Evolutionary conservation across 2,888 invertebrate genomes (phyloP), one percentile per base, ranked within the genome.

Genomic region (Sympetrum striolatum): DNA sequence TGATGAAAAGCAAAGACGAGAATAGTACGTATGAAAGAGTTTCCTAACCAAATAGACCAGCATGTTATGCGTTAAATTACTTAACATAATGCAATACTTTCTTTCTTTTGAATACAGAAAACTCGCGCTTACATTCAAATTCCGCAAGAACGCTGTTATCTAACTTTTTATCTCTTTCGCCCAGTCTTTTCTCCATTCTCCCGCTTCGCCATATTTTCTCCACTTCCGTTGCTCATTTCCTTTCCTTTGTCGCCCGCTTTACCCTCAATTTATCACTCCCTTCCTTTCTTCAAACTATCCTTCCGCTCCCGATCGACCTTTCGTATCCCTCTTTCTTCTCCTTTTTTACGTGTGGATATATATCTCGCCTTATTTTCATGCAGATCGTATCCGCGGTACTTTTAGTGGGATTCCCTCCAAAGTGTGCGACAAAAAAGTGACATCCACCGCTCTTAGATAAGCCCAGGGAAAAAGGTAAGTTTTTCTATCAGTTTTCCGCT

Each of bases 351-450:
- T 86, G 22, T 3, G 53, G 53, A 53, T 18, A 53, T 53, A 53
- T 86, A 86, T 86, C 64, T 86, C 64, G 37, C 86, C 86, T 86
- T 86, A 86, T 86, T 86, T 60, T 60, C 86, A 86, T 86, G 60
- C 60, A 86, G 86, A 86, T 86, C 86, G 86, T 86, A 58, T 86
- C 86, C 86, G 60, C n/a, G 60, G 86, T 86, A 60, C 86, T 86
- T 86, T 86, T 86, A 86, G 60, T 37, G 86, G 86, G 25, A 60
- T n/a, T n/a, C 86, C 39, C 31, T n/a, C 86, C 58, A 64, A 86
- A 86, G 60, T 86, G 37, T 86, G 86, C 58, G 60, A 35, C 86
- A 37, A 86, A 60, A 35, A 73, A 73, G 73, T 31, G 31, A 25
- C 25, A 73, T 73, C 73, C 31, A 25, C 10, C 14, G 73, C 22